Conservation (phyloP, 2,888 invertebrate genomes). For the Brachypalpus laphriformis region DNA sequence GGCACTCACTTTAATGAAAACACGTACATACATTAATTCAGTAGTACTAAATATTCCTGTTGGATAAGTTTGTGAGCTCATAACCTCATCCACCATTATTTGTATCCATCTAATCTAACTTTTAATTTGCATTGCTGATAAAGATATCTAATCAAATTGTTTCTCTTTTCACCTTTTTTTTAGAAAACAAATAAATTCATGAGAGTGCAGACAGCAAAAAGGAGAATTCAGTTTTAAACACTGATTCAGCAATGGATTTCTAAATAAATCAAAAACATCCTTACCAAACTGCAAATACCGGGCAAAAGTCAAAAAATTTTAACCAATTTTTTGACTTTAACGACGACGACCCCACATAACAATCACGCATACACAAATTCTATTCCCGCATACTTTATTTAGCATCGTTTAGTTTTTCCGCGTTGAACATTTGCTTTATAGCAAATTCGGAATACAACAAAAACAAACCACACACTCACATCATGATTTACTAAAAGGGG, state of each 20-base stretch:
- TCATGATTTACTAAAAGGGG: constrained; percentile 58
- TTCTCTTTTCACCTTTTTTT: constrained; percentile 28
- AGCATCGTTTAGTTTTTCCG: constrained; percentile 32
- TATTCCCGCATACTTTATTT: constrained; percentile 14
- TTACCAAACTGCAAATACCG: constrained; percentile 53
- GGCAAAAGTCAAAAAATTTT: constrained; percentile 62
- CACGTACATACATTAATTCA: no score
- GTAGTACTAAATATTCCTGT: no score
- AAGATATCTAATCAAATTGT: no score
- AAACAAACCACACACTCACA: constrained; percentile 24
- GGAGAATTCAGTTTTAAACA: constrained; percentile 65
- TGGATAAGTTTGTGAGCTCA: no score
- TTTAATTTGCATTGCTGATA: no score
- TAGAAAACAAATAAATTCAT: constrained; percentile 71
- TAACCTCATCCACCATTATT: no score
- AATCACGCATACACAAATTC: constrained; percentile 1
- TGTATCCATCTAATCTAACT: no score
- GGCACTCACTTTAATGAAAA: no score
- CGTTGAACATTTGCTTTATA: constrained; percentile 40
- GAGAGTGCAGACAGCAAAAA: constrained; percentile 65
- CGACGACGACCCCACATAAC: constrained; percentile 47
- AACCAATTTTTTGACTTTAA: constrained; percentile 51
- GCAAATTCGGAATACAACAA: constrained; percentile 51
- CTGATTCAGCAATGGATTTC: constrained; percentile 71
- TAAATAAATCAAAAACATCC: constrained; percentile 54